Conservation (phyloP, 2,888 invertebrate genomes). For the Cheilosia scutellata region DNA sequence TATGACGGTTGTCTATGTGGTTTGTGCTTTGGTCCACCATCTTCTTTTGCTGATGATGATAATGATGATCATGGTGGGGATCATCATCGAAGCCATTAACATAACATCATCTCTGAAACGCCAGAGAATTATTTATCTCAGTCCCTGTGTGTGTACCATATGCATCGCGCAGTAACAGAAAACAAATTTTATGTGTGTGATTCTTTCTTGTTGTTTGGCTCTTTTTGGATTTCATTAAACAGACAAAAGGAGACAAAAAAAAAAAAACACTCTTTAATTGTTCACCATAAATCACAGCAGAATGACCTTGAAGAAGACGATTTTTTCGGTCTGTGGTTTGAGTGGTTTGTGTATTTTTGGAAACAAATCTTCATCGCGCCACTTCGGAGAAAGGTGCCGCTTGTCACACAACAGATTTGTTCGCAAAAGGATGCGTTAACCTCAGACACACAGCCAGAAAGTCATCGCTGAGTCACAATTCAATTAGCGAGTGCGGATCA, state of each 20-base stretch:
- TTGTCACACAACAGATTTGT: constrained; percentile 7
- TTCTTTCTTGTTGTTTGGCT: constrained; percentile 22
- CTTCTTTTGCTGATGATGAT: background rate
- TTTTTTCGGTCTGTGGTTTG: constrained; percentile 5
- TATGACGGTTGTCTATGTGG: constrained; percentile 43
- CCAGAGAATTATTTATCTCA: constrained; percentile 40
- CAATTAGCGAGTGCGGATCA: constrained; percentile 33
- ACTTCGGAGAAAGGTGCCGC: constrained; percentile 31
- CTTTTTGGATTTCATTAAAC: constrained; percentile 34
- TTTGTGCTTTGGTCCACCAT: constrained; percentile 31
- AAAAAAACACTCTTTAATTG: constrained; percentile 48
- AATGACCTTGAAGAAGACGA: constrained; percentile 69
- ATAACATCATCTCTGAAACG: constrained; percentile 56
- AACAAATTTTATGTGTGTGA: constrained; percentile 16
- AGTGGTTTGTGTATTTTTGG: constrained; percentile 51
- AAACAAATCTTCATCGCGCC: constrained; percentile 16
- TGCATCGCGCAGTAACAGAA: constrained; percentile 24
- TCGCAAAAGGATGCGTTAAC: constrained; percentile 38
- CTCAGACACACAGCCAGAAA: background rate
- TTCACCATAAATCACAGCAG: constrained; percentile 65
- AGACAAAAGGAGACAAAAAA: constrained; percentile 12
- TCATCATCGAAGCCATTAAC: constrained; percentile 61
- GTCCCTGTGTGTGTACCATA: constrained; percentile 10
- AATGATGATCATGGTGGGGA: constrained; percentile 19
- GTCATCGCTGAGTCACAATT: constrained; percentile 29